Evolutionary conservation across 2,888 invertebrate species (phyloP).

Genomic region (Sinelater perroti): DNA sequence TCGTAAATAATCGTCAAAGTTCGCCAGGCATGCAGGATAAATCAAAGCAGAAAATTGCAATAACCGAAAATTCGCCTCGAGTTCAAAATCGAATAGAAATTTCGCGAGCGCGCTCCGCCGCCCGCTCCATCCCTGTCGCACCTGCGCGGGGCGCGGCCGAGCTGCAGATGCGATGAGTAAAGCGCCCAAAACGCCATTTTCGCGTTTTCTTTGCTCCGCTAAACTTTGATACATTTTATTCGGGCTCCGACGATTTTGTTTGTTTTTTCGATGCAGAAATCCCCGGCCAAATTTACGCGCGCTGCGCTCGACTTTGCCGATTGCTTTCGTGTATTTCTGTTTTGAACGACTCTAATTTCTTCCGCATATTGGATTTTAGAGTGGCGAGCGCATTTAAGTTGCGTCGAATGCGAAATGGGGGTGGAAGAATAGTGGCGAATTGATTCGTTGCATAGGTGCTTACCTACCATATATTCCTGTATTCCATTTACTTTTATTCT

Average conservation of each 20-base stretch:
- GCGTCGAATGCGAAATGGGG: too few species aligned
- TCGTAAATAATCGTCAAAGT: slow-evolving; percentile 35
- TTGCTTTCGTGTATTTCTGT: slow-evolving; percentile 4
- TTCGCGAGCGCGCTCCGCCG: slow-evolving; percentile 9
- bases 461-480: too few species aligned
- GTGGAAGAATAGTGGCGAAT: too few species aligned
- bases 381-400: too few species aligned
- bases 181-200: slow-evolving; percentile 37
- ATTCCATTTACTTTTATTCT: too few species aligned
- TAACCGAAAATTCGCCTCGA: slow-evolving; percentile 31
- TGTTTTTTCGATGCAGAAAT: slow-evolving; percentile 27
- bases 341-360: slow-evolving; percentile 4
- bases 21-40: slow-evolving; percentile 31
- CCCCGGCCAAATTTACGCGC: slow-evolving; percentile 25
- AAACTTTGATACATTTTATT: slow-evolving; percentile 43
- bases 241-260: slow-evolving; percentile 31
- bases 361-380: too few species aligned
- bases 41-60: slow-evolving; percentile 37
- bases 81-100: slow-evolving; percentile 33
- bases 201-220: slow-evolving; percentile 41
- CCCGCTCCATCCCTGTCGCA: slow-evolving; percentile 14
- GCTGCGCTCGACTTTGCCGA: slow-evolving; percentile 14
- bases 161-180: slow-evolving; percentile 16
- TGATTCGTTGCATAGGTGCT: too few species aligned
- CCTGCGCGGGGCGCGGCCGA: neutral